Conservation (phyloP, 1,140 invertebrate species). For the Coptotermes formosanus region DNA sequence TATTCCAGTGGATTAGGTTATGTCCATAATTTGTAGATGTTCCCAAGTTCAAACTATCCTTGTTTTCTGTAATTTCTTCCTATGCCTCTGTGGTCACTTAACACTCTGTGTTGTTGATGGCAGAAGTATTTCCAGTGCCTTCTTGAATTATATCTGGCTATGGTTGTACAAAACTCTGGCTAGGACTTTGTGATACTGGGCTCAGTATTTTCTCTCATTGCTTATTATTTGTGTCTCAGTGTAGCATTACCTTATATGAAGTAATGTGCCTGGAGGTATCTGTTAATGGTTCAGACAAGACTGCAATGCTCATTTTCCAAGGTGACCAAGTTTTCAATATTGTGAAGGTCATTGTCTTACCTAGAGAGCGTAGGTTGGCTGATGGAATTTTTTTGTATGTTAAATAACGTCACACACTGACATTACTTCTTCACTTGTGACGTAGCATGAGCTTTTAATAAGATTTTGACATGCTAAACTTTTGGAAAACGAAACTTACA, state of each 20-base stretch:
- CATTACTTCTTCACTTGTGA: no score
- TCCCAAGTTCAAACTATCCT: no score
- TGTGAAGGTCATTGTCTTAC: slow-evolving; percentile 10
- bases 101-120: no score
- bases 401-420: no score
- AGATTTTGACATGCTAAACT: no score
- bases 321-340: slow-evolving; percentile 9
- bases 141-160: not conserved
- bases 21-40: no score
- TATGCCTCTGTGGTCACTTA: no score
- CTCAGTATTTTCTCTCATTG: not conserved
- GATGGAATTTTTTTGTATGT: not conserved
- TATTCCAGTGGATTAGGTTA: no score
- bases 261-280: not conserved
- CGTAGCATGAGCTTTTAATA: no score
- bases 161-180: not conserved
- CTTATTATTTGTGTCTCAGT: not conserved
- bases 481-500: no score
- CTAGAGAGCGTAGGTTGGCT: not conserved
- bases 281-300: not conserved
- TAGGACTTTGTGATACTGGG: not conserved
- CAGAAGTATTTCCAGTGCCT: not conserved
- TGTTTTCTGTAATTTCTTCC: no score
- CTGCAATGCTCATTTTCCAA: not conserved
- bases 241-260: not conserved